A percentile compares a stretch with the other conserved stretches of the same genome.
phyloP scores from a whole-genome alignment of 2,113 vertebrate genomes.

The Rhombomys opimus region DNA sequence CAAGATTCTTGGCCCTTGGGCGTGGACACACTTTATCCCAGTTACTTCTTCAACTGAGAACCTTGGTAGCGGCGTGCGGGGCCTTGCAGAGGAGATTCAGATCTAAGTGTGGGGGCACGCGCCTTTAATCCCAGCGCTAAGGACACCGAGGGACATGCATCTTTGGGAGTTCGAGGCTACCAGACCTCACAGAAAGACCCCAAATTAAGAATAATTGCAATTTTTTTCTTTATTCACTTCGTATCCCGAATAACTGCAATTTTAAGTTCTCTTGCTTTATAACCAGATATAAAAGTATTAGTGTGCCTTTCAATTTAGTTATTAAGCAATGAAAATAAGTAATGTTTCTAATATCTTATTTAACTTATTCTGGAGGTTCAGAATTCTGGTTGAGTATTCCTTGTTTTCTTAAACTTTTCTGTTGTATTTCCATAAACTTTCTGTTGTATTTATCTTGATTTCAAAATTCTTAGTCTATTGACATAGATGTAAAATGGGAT shows the following conservation, averaged over 20 bases:
- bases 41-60: not conserved
- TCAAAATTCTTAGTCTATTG: slow-evolving; percentile 38
- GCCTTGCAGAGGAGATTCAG: not conserved
- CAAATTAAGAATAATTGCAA: not conserved
- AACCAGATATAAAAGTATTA: not conserved
- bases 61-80: not conserved
- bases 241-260: not conserved
- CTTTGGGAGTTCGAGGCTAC: not conserved
- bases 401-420: not conserved
- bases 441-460: not conserved
- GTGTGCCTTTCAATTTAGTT: slow-evolving; percentile 26
- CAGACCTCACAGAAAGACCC: not conserved
- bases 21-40: not conserved
- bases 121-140: not conserved
- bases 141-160: not conserved
- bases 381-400: not conserved
- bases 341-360: slow-evolving; percentile 29
- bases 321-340: slow-evolving; percentile 10
- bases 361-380: not conserved
- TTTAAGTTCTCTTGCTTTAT: not conserved
- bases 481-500: slow-evolving; percentile 16
- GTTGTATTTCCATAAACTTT: not conserved
- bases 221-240: no score
- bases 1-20: not conserved
- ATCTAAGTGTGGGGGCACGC: not conserved